Base-by-base conservation (phyloP, 2,113 vertebrate genomes). In the Pholis gunnellus region DNA sequence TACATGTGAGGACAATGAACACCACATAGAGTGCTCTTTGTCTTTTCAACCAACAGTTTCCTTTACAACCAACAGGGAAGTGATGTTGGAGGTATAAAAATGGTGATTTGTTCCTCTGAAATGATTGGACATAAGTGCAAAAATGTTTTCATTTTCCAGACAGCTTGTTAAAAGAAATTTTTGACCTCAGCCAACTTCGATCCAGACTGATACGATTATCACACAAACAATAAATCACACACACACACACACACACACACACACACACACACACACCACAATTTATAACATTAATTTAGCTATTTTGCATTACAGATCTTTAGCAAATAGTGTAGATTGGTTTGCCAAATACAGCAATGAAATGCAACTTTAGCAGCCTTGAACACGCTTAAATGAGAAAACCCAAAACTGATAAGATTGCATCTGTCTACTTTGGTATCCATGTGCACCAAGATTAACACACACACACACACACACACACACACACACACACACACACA, bases 391-490 rank as follows among this genome's bases (percentile, higher is more conserved):
- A 20, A 77, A 82, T 71, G 46, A 88, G 61, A 79, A 81, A 78
- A 76, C 52, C 29, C 34, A 60, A 81, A 82, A 75, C 66, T 67
- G 76, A 79, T 75, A 57, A 72, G 54, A 94, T 83, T 85, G 81
- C 87, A 90, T 77, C 61, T 44, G 48, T 77, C 75, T 92, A 83
- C 90, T 95, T 95, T 94, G 95, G 94, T 93, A 92, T 94, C 56
- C 88, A 61, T 92, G 79, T 64, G 44, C 83, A 88, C 84, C 57
- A 79, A 78, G 69, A 91, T 83, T 31, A 72, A 72, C 54, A 59
- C 44, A 75, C 60, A 48, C n/a, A 29, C n/a, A n/a, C n/a, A n/a
- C n/a, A n/a, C 18, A 63, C 36, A 76, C 46, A 50, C 48, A 52
- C 18, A 61, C 25, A 76, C 20, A 72, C 46, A 50, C 48, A 52